phyloP scores from a whole-genome alignment of 2,113 vertebrate species.

The Isurus oxyrinchus region DNA sequence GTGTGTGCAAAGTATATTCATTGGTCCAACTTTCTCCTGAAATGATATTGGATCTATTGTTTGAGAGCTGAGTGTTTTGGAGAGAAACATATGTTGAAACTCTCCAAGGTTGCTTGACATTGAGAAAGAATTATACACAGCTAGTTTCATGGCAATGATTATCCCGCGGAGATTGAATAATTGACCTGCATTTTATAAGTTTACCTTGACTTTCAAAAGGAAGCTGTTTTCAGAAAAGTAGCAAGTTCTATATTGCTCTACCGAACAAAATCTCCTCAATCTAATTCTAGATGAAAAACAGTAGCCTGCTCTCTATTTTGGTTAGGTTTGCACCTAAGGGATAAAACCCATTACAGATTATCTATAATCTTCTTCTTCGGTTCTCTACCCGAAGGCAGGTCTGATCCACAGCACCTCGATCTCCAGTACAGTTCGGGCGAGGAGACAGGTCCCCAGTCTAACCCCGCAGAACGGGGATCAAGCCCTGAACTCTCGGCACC shows the following conservation, averaged over 20 bases:
- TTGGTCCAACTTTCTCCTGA: not conserved
- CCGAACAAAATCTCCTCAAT: not conserved
- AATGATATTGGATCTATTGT: not conserved
- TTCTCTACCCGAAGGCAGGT: too few species aligned
- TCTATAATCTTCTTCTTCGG: not conserved
- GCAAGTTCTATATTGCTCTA: not conserved
- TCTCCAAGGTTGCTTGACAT: slow-evolving; percentile 13
- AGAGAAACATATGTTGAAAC: not conserved
- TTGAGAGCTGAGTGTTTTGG: not conserved
- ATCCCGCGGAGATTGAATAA: not conserved
- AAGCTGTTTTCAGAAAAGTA: not conserved
- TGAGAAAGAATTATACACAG: not conserved
- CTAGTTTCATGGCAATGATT: not conserved
- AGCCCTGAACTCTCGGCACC: too few species aligned
- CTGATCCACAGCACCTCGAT: too few species aligned
- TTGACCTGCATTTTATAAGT: not conserved
- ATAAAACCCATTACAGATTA: not conserved
- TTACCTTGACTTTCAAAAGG: not conserved
- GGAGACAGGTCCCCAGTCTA: too few species aligned
- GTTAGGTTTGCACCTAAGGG: not conserved
- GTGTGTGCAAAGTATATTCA: not conserved
- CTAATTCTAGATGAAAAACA: not conserved
- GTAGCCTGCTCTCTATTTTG: not conserved
- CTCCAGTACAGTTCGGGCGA: too few species aligned
- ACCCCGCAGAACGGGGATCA: too few species aligned